Evolutionary conservation across 2,888 invertebrate species (phyloP).

Genomic region (Tenthredo mesomela): DNA sequence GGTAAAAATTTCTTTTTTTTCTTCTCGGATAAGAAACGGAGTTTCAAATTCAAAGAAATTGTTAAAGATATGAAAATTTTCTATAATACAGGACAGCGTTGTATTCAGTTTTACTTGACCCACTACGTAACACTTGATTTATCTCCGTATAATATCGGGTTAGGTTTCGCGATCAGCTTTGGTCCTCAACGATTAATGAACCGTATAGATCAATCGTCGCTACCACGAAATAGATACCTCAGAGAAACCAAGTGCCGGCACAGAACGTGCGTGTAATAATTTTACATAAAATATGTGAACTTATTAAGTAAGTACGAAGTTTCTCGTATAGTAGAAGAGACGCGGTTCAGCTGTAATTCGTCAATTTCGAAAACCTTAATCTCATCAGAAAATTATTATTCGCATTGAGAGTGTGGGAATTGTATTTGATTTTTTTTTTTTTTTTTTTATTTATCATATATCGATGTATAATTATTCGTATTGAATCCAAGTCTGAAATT

Average conservation of each 20-base stretch:
- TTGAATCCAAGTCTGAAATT: neutral
- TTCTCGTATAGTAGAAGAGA: neutral
- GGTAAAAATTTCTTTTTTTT: neutral
- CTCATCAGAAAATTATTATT: neutral
- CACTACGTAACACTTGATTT: neutral
- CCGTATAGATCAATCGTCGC: neutral
- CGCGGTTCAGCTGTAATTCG: neutral
- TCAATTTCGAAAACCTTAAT: neutral
- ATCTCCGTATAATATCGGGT: neutral
- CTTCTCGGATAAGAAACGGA: neutral
- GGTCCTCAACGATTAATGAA: slow-evolving; percentile 32
- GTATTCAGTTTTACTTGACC: neutral
- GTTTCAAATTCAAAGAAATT: neutral
- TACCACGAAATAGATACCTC: neutral
- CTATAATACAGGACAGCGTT: neutral
- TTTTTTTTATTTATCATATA: neutral
- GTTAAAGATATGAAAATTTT: neutral
- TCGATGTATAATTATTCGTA: neutral
- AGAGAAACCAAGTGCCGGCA: neutral
- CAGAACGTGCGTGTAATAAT: neutral
- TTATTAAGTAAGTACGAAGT: neutral
- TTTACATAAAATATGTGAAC: neutral
- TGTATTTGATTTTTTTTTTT: neutral
- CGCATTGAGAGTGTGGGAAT: neutral
- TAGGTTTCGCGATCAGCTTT: neutral